phyloP scores from a whole-genome alignment of 2,797 vertebrate species.

The Dermochelys coriacea region DNA sequence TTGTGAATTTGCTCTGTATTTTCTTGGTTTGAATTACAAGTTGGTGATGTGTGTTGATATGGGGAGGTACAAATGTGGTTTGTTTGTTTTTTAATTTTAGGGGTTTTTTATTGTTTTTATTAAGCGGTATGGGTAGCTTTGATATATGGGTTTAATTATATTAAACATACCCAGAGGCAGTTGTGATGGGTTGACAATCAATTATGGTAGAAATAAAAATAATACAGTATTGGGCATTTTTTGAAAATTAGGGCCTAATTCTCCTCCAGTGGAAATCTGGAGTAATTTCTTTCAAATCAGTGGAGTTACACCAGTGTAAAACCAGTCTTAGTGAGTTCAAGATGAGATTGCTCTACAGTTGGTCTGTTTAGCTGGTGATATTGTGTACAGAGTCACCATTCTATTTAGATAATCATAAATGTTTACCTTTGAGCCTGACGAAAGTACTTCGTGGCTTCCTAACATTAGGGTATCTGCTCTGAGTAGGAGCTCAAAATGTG shows the following conservation, averaged over 20 bases:
- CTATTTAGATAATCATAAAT: neutral
- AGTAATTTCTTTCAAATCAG: neutral
- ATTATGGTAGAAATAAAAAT: neutral
- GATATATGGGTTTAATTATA: conserved; percentile 38
- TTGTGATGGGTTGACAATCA: conserved; percentile 15
- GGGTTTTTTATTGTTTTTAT: neutral
- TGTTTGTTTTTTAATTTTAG: neutral
- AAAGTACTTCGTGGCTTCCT: neutral
- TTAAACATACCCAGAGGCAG: neutral
- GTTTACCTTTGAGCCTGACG: neutral
- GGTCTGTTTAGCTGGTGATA: neutral
- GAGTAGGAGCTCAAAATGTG: neutral
- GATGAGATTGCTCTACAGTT: neutral
- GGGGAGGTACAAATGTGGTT: neutral
- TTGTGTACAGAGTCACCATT: neutral
- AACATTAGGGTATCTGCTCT: neutral
- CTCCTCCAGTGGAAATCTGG: neutral
- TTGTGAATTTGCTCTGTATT: neutral
- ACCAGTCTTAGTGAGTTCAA: neutral
- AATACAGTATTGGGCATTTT: neutral
- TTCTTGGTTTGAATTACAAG: neutral
- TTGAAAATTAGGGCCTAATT: neutral
- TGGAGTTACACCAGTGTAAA: neutral
- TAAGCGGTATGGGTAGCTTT: neutral
- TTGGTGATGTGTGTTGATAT: neutral